Evolutionary conservation across 1,140 invertebrate genomes (phyloP), one percentile per base, ranked within the genome.

Genomic region (Polyergus mexicanus): DNA sequence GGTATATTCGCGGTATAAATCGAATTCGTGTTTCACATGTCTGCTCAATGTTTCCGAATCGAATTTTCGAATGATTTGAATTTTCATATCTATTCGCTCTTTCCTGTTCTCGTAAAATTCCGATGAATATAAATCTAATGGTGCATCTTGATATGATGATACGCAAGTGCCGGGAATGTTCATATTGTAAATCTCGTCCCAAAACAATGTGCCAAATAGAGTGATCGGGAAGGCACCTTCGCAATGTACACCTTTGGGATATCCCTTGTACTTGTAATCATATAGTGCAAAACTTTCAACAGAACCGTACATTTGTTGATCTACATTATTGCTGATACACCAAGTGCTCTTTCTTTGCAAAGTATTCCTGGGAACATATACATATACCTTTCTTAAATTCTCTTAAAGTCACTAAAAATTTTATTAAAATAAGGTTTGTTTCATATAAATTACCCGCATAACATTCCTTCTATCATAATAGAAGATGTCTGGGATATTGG

Each of bases 151-250:
- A 92, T 96, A 97, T 0, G 91, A 91, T 11, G 95, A 96, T 7
- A 97, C 93, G 92, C 97, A 98, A 6, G 96, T 95, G 91, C 98
- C 97, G 11, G 96, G 95, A 58, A 97, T 92, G 3, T 94, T 92
- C 32, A 94, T 89, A 75, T 94, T 92, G 92, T 97, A 98, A 51
- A 98, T 95, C 13, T 97, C 96, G 72, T 98, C 96, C 97, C 97
- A 98, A 92, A 98, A 97, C 2, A 97, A 93, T 1, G 97, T 90
- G n/a, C 94, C 94, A 92, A 97, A 97, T 71, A 98, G 91, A 2
- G 96, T 96, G 51, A 95, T 94, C 3, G 97, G 95, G 4, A 97
- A 96, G 1, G 95, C 94, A 6, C 97, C 97, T 93, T 98, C 98
- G 86, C 96, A 97, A 93, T 98, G 98, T 6, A 96, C 90, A 51